These are phyloP conservation scores for Kryphioiulus occultus DNA, from an alignment of 2,888 invertebrate genomes.

Conservation along the genomic window DNA sequence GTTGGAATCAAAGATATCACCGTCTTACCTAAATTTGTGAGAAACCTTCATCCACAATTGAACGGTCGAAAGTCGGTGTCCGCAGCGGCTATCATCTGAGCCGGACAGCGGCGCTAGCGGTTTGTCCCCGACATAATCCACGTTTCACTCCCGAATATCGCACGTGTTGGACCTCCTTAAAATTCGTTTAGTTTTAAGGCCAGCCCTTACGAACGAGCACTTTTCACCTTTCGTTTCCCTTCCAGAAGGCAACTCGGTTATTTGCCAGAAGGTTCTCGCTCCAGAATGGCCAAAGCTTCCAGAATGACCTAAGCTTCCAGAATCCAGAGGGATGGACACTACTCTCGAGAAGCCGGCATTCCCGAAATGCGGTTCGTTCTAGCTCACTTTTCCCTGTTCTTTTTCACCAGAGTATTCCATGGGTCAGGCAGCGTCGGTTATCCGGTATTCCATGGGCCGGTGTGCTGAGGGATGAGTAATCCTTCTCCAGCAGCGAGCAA, in stretches of 20 bases:
- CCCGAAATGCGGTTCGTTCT: too few relatives aligned
- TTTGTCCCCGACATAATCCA: neutral
- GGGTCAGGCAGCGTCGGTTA: neutral
- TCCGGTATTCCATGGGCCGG: neutral
- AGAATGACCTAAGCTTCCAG: too few relatives aligned
- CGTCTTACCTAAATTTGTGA: conserved; percentile 29
- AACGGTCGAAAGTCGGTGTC: neutral
- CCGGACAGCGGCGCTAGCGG: neutral
- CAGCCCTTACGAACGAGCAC: too few relatives aligned
- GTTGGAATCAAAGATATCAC: neutral
- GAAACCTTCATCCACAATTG: conserved; percentile 41
- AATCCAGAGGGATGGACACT: too few relatives aligned
- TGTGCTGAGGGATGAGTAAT: neutral
- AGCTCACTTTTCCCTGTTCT: too few relatives aligned
- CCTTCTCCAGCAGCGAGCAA: neutral
- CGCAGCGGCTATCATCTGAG: neutral
- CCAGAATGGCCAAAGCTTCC: too few relatives aligned
- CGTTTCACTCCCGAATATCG: neutral
- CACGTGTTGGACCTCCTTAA: neutral
- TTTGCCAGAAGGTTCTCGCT: too few relatives aligned
- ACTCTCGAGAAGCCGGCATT: too few relatives aligned
- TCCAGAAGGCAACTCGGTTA: too few relatives aligned
- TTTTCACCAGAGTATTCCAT: neutral
- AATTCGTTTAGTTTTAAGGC: too few relatives aligned
- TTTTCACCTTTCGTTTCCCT: too few relatives aligned